phyloP scores from a whole-genome alignment of 2,888 invertebrate species.

The Abscondita cerata region DNA sequence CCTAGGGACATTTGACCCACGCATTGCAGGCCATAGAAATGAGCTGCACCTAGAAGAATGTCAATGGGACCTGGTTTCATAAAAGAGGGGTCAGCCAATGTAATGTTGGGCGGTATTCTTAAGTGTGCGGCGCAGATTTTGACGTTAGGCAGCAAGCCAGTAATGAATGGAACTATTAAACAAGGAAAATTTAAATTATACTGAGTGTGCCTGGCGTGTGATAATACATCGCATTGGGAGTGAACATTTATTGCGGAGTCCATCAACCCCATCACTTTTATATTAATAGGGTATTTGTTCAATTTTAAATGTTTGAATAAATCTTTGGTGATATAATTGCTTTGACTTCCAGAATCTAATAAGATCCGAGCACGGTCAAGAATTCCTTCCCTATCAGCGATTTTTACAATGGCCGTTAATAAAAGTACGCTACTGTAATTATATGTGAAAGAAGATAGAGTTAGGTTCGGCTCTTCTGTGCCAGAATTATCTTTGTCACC shows the following conservation, averaged over 20 bases:
- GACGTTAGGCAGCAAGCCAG: slow-evolving; percentile 14
- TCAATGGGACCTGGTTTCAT: slow-evolving; percentile 8
- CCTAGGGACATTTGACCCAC: slow-evolving; percentile 19
- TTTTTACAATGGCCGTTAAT: slow-evolving; percentile 21
- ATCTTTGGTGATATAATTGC: slow-evolving; percentile 25
- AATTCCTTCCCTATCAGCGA: slow-evolving; percentile 4
- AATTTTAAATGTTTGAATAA: slow-evolving; percentile 19
- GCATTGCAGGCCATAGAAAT: slow-evolving; percentile 14
- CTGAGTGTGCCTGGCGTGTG: slow-evolving; percentile 15
- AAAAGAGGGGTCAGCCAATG: slow-evolving; percentile 24
- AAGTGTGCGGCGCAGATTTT: neutral
- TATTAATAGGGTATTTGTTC: slow-evolving; percentile 6
- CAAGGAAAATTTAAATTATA: slow-evolving; percentile 19
- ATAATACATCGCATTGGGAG: slow-evolving; percentile 1
- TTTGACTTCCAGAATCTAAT: slow-evolving; percentile 30
- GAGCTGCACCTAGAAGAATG: slow-evolving; percentile 16
- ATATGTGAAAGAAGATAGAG: too few relatives aligned
- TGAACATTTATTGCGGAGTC: slow-evolving; percentile 12
- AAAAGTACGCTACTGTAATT: slow-evolving; percentile 17
- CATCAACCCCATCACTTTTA: slow-evolving; percentile 25
- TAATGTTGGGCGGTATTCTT: slow-evolving; percentile 15
- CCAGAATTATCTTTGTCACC: too few relatives aligned
- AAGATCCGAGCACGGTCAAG: slow-evolving; percentile 16
- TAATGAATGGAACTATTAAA: slow-evolving; percentile 26
- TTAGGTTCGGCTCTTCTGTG: too few relatives aligned